These are phyloP conservation scores for Rhopalosiphum padi DNA, from an alignment of 1,140 invertebrate genomes.

Conservation along the genomic window DNA sequence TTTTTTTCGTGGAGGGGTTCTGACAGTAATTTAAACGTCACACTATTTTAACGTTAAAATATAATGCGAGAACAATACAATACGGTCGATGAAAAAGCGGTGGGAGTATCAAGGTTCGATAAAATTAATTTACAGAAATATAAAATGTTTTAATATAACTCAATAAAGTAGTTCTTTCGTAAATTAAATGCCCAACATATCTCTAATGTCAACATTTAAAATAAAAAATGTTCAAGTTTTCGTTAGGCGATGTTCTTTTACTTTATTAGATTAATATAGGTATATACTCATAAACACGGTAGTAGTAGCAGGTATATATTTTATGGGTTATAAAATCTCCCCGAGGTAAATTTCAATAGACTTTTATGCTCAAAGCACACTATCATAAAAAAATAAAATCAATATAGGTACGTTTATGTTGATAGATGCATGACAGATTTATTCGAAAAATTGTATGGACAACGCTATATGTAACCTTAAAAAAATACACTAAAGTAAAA, in stretches of 20 bases:
- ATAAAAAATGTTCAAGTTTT: neutral
- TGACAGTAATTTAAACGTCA: neutral
- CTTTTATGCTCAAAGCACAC: neutral
- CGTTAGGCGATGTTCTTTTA: neutral
- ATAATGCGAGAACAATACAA: neutral
- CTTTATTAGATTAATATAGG: constrained; percentile 6
- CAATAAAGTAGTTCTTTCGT: neutral
- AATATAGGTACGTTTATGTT: constrained; percentile 20
- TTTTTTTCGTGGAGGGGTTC: neutral
- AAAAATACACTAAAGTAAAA: neutral
- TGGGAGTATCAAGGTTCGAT: neutral
- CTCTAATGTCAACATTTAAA: neutral
- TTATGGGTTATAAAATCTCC: constrained; percentile 44
- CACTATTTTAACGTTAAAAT: neutral
- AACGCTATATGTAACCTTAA: neutral
- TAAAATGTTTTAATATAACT: neutral
- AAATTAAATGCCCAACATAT: neutral
- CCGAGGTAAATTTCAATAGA: constrained; percentile 9
- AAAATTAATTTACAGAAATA: neutral
- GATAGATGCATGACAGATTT: constrained; percentile 23
- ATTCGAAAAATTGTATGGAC: neutral
- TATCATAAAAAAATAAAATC: constrained; percentile 25
- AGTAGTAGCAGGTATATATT: constrained; percentile 5
- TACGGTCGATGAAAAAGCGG: neutral
- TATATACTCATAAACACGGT: constrained; percentile 25